A percentile compares a stretch with the other conserved stretches of the same genome.
These are phyloP conservation scores for Carduelis carduelis DNA, from an alignment of 2,797 vertebrate species.

Conservation along the genomic window DNA sequence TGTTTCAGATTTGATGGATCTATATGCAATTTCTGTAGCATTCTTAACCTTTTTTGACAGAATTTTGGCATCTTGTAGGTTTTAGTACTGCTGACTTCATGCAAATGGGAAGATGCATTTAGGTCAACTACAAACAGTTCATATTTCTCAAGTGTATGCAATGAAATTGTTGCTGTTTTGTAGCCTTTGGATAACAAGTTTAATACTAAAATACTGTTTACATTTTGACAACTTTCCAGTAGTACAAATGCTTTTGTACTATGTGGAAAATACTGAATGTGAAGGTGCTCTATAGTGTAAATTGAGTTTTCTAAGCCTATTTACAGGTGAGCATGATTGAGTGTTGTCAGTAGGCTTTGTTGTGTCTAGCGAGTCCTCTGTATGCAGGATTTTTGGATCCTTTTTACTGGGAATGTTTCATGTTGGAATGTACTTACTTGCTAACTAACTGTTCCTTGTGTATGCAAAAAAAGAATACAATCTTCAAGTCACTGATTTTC, in stretches of 20 bases:
- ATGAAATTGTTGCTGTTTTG: not conserved
- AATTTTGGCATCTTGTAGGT: not conserved
- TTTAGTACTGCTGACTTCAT: not conserved
- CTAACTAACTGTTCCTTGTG: not conserved
- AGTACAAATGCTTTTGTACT: not conserved
- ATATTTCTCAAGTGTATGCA: not conserved
- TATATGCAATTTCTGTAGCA: not conserved
- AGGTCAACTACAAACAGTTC: not conserved
- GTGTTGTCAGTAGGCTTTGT: not conserved
- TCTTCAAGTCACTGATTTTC: not conserved
- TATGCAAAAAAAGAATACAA: not conserved
- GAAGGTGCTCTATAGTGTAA: not conserved
- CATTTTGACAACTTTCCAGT: not conserved
- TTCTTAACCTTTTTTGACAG: not conserved
- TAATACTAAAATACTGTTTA: not conserved
- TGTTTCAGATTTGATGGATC: not conserved
- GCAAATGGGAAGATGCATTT: not conserved
- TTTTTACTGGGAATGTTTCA: not conserved
- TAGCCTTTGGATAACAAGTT: not conserved
- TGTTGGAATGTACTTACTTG: not conserved
- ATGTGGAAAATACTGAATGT: not conserved
- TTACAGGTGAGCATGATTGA: not conserved
- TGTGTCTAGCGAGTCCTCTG: not conserved
- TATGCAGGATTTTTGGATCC: not conserved
- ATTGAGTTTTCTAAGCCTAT: not conserved